Evolutionary conservation across 1,140 invertebrate species (phyloP).

Genomic region (Caenorhabditis brenneri): DNA sequence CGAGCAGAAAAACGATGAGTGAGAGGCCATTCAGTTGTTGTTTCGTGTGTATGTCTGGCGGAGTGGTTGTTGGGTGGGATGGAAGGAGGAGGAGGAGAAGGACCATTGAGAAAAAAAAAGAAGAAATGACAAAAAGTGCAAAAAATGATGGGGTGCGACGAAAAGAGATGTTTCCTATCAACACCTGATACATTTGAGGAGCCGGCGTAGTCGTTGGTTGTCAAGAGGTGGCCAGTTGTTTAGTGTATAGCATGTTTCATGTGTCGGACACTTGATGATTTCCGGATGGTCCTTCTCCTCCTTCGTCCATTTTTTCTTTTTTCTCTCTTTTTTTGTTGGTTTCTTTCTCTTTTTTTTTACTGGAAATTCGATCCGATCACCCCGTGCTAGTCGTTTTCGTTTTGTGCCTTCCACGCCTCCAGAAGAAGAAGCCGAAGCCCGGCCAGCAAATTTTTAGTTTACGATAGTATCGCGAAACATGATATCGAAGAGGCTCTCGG

Average conservation of each 20-base stretch:
- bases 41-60: slow-evolving; percentile 32
- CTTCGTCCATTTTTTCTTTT: slow-evolving; percentile 29
- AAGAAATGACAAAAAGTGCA: slow-evolving; percentile 38
- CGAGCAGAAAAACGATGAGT: not conserved
- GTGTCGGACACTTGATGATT: slow-evolving; percentile 36
- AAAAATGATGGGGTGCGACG: slow-evolving; percentile 17
- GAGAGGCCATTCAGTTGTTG: slow-evolving; percentile 29
- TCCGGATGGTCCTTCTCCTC: slow-evolving; percentile 27
- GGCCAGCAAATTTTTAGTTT: slow-evolving; percentile 37
- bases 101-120: slow-evolving; percentile 17
- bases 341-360: not conserved
- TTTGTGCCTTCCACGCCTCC: slow-evolving; percentile 29
- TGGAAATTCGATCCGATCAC: slow-evolving; percentile 15
- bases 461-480: slow-evolving; percentile 43
- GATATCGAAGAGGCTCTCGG: slow-evolving; percentile 35
- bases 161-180: slow-evolving; percentile 32
- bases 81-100: not conserved
- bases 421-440: not conserved
- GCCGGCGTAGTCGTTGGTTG: not conserved
- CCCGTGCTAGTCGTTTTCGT: slow-evolving; percentile 28
- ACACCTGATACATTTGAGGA: slow-evolving; percentile 19
- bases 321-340: slow-evolving; percentile 36
- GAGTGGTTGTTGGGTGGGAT: slow-evolving; percentile 4
- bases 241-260: slow-evolving; percentile 41
- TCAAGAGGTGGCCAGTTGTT: slow-evolving; percentile 23